Percentiles rank a stretch among this genome's conserved stretches.
Conservation (phyloP, 2,888 invertebrate species). For the Pristionchus mayeri region DNA sequence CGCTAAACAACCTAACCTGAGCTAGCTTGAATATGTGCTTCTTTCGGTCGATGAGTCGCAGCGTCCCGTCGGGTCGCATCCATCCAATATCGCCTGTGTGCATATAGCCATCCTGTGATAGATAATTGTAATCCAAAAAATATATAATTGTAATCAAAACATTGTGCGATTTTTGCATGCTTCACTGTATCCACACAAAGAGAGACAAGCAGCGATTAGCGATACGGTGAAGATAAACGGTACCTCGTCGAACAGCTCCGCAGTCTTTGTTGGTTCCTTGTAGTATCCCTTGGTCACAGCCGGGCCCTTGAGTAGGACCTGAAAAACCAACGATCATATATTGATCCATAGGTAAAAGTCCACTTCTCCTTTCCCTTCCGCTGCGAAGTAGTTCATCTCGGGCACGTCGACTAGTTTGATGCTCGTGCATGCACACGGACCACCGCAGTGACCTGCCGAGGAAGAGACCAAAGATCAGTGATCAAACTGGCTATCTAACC, state of each 20-base stretch:
- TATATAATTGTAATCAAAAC: too few relatives aligned
- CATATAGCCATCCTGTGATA: conserved; percentile 80
- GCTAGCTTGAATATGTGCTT: conserved; percentile 79
- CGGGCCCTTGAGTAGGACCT: conserved; percentile 66
- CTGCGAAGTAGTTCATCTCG: conserved; percentile 73
- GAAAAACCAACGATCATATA: conserved; percentile 79
- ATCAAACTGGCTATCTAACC: not conserved
- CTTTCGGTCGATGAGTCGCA: conserved; percentile 79
- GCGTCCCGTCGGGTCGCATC: conserved; percentile 77
- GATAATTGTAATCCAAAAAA: too few relatives aligned
- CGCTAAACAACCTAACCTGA: conserved; percentile 76
- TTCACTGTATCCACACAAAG: too few relatives aligned
- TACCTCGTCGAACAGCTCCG: conserved; percentile 86
- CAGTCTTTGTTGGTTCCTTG: conserved; percentile 89
- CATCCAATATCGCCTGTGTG: conserved; percentile 73
- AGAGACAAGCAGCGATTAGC: too few relatives aligned
- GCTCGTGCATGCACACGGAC: conserved; percentile 63
- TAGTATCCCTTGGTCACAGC: conserved; percentile 71
- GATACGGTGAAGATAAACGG: not conserved
- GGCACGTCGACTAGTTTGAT: conserved; percentile 77
- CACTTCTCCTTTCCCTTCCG: conserved; percentile 79
- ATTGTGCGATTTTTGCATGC: too few relatives aligned
- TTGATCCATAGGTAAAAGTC: not conserved
- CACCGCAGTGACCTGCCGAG: conserved; percentile 63
- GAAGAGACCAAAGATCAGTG: not conserved